Percentiles rank a stretch among this genome's conserved stretches.
These are phyloP conservation scores for Coleophora flavipennella DNA, from an alignment of 2,888 invertebrate species.

Conservation along the genomic window DNA sequence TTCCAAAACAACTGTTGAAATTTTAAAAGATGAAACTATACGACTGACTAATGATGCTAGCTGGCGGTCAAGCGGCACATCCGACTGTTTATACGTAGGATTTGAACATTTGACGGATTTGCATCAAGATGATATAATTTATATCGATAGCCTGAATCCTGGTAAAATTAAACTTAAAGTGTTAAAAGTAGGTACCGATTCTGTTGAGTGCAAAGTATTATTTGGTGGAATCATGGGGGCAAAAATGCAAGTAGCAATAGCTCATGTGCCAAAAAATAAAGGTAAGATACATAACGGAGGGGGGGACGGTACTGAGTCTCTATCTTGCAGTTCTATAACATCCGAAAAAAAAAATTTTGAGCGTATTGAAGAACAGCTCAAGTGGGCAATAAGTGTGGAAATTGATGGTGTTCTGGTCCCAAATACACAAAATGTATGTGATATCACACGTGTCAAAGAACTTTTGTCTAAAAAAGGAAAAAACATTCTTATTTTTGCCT, in stretches of 20 bases:
- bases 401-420: constrained; percentile 55
- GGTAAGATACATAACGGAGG: constrained; percentile 36
- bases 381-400: constrained; percentile 57
- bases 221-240: constrained; percentile 66
- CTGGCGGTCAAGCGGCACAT: constrained; percentile 68
- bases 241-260: constrained; percentile 65
- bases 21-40: constrained; percentile 44
- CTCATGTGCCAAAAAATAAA: constrained; percentile 61
- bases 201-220: constrained; percentile 64
- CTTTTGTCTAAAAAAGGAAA: constrained; percentile 50
- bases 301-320: constrained; percentile 55
- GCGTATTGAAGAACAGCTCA: constrained; percentile 68
- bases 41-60: constrained; percentile 63
- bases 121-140: constrained; percentile 59
- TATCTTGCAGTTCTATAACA: constrained; percentile 74
- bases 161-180: constrained; percentile 49
- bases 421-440: constrained; percentile 36
- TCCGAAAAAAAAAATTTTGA: constrained; percentile 68
- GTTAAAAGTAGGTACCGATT: constrained; percentile 52
- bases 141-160: constrained; percentile 53
- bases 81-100: constrained; percentile 68
- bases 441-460: constrained; percentile 40
- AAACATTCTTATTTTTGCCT: constrained; percentile 54
- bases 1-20: constrained; percentile 41
- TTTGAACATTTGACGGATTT: constrained; percentile 68